Evolutionary conservation across 2,113 vertebrate genomes (phyloP).

Genomic region (Chaetodon auriga): DNA sequence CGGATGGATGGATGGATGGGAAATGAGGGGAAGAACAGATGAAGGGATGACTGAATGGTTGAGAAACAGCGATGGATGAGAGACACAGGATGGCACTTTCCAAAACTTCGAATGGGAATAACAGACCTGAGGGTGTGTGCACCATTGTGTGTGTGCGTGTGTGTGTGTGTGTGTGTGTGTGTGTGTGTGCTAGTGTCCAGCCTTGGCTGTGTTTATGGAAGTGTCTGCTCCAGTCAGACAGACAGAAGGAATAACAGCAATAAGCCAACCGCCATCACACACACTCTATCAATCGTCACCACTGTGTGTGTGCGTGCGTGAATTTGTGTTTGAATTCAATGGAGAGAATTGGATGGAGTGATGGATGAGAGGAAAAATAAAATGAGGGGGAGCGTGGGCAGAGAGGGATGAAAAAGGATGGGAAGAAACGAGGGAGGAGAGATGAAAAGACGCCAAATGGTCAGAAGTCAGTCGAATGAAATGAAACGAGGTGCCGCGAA

Average conservation of each 20-base stretch:
- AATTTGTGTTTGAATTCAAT: background rate
- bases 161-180: conserved; percentile 31
- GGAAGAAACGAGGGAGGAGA: background rate
- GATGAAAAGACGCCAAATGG: conserved; percentile 44
- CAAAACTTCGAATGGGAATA: conserved; percentile 50
- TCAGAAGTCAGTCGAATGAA: conserved; percentile 46
- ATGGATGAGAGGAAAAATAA: conserved; percentile 55
- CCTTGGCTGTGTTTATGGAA: conserved; percentile 66
- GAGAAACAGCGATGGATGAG: conserved; percentile 18
- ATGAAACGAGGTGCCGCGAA: conserved; percentile 61
- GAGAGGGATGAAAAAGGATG: background rate
- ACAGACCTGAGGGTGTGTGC: conserved; percentile 34
- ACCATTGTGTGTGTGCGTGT: conserved; percentile 16
- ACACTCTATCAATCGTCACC: conserved; percentile 56
- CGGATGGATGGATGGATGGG: background rate
- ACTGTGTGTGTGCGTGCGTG: conserved; percentile 21
- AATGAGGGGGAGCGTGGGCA: conserved; percentile 17
- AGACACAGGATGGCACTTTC: conserved; percentile 41
- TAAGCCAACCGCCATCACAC: conserved; percentile 65
- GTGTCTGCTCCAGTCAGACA: conserved; percentile 60
- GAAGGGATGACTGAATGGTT: background rate
- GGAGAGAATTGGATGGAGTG: conserved; percentile 41
- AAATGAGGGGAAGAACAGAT: conserved; percentile 1
- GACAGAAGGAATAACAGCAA: conserved; percentile 76
- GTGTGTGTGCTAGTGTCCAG: conserved; percentile 42